Evolutionary conservation across 2,113 vertebrate species (phyloP), one percentile per base, ranked within the genome.

Genomic region (Mesoclemmys tuberculata): DNA sequence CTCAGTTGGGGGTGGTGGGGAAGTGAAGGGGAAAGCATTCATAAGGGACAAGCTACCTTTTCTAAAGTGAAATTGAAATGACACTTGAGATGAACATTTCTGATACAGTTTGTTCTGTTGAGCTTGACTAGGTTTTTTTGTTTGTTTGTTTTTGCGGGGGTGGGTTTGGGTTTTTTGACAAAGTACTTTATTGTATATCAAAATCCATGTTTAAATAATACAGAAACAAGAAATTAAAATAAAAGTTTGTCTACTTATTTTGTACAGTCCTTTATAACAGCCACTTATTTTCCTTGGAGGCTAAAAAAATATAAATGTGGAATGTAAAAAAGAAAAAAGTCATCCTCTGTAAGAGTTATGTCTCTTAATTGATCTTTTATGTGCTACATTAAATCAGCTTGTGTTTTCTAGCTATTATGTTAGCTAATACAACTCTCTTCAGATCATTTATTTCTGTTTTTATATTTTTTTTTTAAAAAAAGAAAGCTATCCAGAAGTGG

Each of bases 341-440:
- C 22, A 41, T 41, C 10, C 88, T 96, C 93, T 91, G 90, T 81
- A 89, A 27, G 61, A 71, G 80, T 56, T 88, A n/a, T 46, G 22
- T 82, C 75, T 90, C 89, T 94, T 96, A 97, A 97, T 93, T 96
- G 97, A 90, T 95, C 90, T 94, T 97, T 96, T 96, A 92, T 93
- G 90, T 86, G 80, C 78, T 81, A 78, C 51, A 96, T 96, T 95
- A 94, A 96, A 97, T 87, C 92, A 75, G 82, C 74, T 4, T 90
- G 89, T 88, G 95, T 94, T 82, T 96, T 29, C 90, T 38, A 83
- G 87, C 96, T 92, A 90, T 97, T 97, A 94, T 93, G 95, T 96
- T 92, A 97, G 46, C 89, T 80, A 48, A 16, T 8, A 35, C 84
- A 81, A 87, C 93, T 64, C 16, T 35, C 96, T 97, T 96, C 81